Conservation (phyloP, 2,888 invertebrate genomes). For the Lamellibrachia satsuma region DNA sequence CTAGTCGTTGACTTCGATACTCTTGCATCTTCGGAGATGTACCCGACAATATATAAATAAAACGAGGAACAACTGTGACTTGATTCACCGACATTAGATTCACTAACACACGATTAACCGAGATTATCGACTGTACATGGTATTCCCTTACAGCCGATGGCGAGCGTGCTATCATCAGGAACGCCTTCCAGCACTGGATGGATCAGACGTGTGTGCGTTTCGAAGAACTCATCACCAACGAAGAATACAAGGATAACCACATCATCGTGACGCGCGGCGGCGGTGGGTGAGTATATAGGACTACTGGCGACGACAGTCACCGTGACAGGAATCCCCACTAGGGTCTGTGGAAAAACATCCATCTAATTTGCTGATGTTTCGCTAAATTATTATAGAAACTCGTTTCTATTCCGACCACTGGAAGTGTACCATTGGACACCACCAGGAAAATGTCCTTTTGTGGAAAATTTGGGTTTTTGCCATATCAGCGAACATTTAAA, state of each 20-base stretch:
- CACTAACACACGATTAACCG: too few relatives aligned
- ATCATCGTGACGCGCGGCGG: conserved; percentile 29
- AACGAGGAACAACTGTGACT: too few relatives aligned
- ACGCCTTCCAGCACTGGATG: conserved; percentile 31
- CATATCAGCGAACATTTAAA: background rate
- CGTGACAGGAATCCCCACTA: too few relatives aligned
- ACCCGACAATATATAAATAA: too few relatives aligned
- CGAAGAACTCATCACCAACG: conserved; percentile 20
- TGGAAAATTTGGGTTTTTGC: background rate
- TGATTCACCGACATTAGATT: too few relatives aligned
- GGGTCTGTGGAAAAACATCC: too few relatives aligned
- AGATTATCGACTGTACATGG: too few relatives aligned
- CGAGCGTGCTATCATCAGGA: conserved; percentile 27
- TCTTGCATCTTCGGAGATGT: too few relatives aligned
- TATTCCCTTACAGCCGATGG: background rate
- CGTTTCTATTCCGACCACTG: background rate
- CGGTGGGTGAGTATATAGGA: conserved; percentile 7
- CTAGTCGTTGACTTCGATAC: too few relatives aligned
- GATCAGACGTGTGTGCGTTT: conserved; percentile 36
- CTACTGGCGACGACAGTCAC: too few relatives aligned
- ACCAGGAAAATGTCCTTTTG: background rate
- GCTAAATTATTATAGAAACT: background rate
- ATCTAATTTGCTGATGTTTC: background rate
- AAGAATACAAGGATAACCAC: background rate
- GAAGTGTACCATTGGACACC: background rate